Evolutionary conservation across 1,140 invertebrate genomes (phyloP).

Genomic region (Lordiphosa collinella): DNA sequence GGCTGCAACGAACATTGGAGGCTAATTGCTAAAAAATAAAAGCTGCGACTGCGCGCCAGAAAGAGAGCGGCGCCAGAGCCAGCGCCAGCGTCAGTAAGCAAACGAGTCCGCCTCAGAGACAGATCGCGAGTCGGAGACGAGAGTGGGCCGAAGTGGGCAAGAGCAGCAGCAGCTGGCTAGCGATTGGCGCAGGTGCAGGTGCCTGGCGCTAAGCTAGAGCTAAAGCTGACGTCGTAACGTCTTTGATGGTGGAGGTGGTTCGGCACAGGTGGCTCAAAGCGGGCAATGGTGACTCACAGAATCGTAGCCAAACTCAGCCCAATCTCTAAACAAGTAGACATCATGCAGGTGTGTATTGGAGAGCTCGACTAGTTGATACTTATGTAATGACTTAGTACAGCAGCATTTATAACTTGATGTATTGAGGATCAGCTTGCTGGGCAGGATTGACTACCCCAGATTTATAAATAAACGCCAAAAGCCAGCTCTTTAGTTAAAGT

Average conservation of each 20-base stretch:
- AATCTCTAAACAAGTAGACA: background rate
- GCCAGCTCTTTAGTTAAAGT: too few relatives aligned
- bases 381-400: too few relatives aligned
- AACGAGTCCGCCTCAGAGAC: constrained; percentile 9
- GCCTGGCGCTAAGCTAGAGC: constrained; percentile 38
- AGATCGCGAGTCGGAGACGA: background rate
- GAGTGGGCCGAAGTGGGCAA: constrained; percentile 37
- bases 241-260: background rate
- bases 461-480: too few relatives aligned
- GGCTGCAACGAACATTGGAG: constrained; percentile 8
- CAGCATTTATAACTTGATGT: too few relatives aligned
- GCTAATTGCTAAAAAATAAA: constrained; percentile 65
- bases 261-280: constrained; percentile 63
- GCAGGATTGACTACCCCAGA: too few relatives aligned
- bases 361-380: constrained; percentile 8
- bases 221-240: constrained; percentile 30
- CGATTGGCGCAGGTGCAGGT: constrained; percentile 73
- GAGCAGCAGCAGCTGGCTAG: constrained; percentile 35
- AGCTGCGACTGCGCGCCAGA: constrained; percentile 19
- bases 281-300: constrained; percentile 37
- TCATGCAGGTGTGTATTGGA: background rate
- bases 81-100: constrained; percentile 27
- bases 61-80: constrained; percentile 45
- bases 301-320: background rate
- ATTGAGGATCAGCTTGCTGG: too few relatives aligned